Conservation (phyloP, 2,888 invertebrate genomes). For the Agrypnus murinus region DNA sequence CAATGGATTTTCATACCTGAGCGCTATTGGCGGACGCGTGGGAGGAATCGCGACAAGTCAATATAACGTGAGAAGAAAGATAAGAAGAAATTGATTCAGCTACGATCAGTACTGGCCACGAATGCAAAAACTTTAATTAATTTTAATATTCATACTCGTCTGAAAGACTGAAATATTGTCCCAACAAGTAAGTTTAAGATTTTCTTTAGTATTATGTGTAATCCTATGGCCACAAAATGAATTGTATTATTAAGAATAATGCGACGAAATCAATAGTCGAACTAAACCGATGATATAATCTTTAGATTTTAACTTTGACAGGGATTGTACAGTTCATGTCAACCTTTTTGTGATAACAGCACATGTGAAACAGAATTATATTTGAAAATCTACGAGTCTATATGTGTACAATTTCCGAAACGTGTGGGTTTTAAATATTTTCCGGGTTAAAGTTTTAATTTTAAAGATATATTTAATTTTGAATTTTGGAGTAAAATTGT, state of each 20-base stretch:
- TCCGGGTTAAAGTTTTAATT: too few species aligned
- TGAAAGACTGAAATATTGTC: too few species aligned
- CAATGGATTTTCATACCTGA: constrained; percentile 43
- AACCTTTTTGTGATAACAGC: not conserved
- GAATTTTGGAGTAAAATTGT: too few species aligned
- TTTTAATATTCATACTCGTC: not conserved
- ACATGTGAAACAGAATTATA: not conserved
- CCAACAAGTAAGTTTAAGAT: too few species aligned
- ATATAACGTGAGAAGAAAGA: constrained; percentile 29
- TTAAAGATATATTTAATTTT: too few species aligned
- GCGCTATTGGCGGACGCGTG: constrained; percentile 38
- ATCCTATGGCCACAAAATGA: not conserved
- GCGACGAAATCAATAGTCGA: constrained; percentile 18
- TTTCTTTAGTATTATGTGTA: not conserved
- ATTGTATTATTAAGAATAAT: not conserved
- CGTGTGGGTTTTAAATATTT: too few species aligned
- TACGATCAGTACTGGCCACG: not conserved
- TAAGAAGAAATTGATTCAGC: constrained; percentile 15
- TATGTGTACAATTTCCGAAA: too few species aligned
- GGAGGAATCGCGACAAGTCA: constrained; percentile 40
- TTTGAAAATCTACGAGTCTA: too few species aligned
- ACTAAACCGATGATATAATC: constrained; percentile 12
- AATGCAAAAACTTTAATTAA: not conserved
- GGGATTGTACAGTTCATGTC: not conserved
- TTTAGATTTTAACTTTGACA: not conserved